Base-by-base conservation (phyloP, 2,113 vertebrate species). In the Procavia capensis region DNA sequence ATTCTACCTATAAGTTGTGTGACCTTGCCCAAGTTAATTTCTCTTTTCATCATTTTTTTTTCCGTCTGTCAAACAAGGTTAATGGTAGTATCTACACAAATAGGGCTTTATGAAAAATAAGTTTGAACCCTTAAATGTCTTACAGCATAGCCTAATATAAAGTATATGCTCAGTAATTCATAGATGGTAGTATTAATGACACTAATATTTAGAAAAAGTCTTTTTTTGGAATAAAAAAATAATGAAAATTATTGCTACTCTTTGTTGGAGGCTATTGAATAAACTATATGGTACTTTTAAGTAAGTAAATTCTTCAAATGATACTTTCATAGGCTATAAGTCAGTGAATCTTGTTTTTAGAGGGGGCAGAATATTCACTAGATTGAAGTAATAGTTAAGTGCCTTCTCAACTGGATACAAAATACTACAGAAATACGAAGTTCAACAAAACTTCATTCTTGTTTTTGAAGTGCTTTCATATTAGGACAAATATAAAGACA, bases 1-100 rank as follows among this genome's bases (percentile, higher is more conserved):
- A 59, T 31, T 79, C 25, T 91, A 66, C 63, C 41, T 85, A 6
- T 86, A 68, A 68, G 39, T 22, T 89, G 3, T 80, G 45, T 90
- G 43, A 89, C 27, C 24, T 87, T 79, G 14, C 85, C 29, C 76
- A 47, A 63, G 25, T 78, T 83, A 81, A 82, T 64, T 66, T 90
- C 43, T 90, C 27, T 91, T 39, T 83, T 68, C n/a, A 24, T 78
- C 80, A 45, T 72, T 66, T 95, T 95, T 59, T n/a, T 95, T 95
- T 66, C 25, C 54, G 45, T n/a, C 2, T 85, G 45, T 90, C 74
- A 83, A 80, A 80, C 89, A 75, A 27, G 25, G 25, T 34, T 89
- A 57, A 45, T 16, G 50, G 17, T 54, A 54, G 50, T 54, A 54
- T 16, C 25, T 11, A 54, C 43, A 54, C n/a, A 45, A 82, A 45